Evolutionary conservation across 2,113 vertebrate genomes (phyloP).

Genomic region (Silurus meridionalis): DNA sequence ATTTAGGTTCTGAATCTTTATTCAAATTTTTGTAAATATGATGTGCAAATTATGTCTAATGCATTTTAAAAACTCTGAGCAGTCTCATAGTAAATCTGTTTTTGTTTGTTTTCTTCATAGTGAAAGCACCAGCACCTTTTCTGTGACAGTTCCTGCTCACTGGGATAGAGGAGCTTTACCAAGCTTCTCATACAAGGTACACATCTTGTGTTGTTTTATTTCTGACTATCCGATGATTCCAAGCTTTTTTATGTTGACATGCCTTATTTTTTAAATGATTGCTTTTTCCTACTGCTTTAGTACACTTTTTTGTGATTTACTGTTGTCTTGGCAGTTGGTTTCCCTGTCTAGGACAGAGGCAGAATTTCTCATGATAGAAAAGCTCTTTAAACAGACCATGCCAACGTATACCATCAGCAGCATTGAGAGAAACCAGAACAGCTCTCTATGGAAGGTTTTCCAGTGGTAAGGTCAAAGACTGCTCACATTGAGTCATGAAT

Average conservation of each 20-base stretch:
- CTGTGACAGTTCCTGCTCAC: constrained; percentile 72
- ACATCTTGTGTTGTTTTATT: constrained; percentile 1
- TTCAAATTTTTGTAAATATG: not conserved
- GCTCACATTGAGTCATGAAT: not conserved
- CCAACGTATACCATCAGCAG: constrained; percentile 65
- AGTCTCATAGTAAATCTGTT: not conserved
- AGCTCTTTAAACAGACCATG: constrained; percentile 78
- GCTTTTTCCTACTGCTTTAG: not conserved
- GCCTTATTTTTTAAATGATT: not conserved
- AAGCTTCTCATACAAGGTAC: constrained; percentile 81
- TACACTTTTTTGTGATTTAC: not conserved
- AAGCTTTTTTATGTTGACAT: not conserved
- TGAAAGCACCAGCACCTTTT: constrained; percentile 49
- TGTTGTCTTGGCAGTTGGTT: constrained; percentile 67
- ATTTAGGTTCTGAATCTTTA: not conserved
- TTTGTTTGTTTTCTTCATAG: constrained; percentile 34
- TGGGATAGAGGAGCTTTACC: constrained; percentile 82
- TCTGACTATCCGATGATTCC: not conserved
- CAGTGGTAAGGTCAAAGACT: constrained; percentile 75
- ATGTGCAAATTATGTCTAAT: not conserved
- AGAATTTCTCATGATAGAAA: constrained; percentile 68
- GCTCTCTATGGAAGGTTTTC: constrained; percentile 78
- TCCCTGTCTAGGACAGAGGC: constrained; percentile 51
- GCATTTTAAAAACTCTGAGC: no score
- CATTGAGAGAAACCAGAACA: constrained; percentile 83